Evolutionary conservation across 2,113 vertebrate genomes (phyloP).

Genomic region (Sorex fumeus): DNA sequence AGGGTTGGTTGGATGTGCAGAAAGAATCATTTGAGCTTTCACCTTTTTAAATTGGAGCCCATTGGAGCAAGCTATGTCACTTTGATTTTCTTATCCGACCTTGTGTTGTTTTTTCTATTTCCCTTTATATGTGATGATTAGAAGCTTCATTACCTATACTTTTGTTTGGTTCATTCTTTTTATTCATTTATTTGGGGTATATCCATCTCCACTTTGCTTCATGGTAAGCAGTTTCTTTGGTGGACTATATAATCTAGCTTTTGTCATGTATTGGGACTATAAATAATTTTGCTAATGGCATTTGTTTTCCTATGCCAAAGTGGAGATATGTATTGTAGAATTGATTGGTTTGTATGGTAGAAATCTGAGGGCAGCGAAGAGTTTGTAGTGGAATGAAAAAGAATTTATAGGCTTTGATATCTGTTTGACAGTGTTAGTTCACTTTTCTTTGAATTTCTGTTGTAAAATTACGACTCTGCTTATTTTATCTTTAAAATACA

Average conservation of each 20-base stretch:
- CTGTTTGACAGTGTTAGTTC: not conserved
- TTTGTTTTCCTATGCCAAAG: not conserved
- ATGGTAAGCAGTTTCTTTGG: not conserved
- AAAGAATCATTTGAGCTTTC: conserved; percentile 3
- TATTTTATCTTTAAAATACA: conserved; percentile 13
- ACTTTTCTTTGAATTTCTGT: not conserved
- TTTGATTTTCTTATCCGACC: conserved; percentile 60
- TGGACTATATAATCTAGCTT: conserved; percentile 19
- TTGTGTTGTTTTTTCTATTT: conserved; percentile 29
- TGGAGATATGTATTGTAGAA: not conserved
- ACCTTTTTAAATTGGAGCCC: conserved; percentile 62
- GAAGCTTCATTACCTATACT: not conserved
- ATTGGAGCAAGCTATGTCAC: not conserved
- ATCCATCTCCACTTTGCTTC: not conserved
- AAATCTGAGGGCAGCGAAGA: not conserved
- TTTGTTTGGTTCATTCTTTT: not conserved
- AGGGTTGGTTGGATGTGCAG: not conserved
- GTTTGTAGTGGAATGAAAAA: not conserved
- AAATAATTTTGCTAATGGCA: not conserved
- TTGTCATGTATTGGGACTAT: not conserved
- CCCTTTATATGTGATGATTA: conserved; percentile 51
- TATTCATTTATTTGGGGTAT: not conserved
- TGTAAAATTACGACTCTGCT: not conserved
- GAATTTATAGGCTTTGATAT: not conserved
- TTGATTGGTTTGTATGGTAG: not conserved